Percentiles rank a stretch among this genome's conserved stretches.
These are phyloP conservation scores for Venusia cambrica DNA, from an alignment of 2,888 invertebrate species.

Conservation along the genomic window DNA sequence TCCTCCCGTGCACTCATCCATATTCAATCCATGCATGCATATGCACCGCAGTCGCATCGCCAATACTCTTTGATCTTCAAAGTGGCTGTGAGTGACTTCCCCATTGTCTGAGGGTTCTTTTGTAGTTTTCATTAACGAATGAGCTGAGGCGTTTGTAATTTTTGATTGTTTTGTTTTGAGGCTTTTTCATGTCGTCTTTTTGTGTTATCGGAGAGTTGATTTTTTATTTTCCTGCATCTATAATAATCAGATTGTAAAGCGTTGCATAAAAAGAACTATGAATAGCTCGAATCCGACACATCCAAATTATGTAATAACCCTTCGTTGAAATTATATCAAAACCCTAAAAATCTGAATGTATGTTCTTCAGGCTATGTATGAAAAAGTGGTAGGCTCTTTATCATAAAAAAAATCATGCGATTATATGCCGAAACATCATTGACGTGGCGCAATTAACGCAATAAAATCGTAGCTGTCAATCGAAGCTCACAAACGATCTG, in stretches of 20 bases:
- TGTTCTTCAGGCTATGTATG: no score
- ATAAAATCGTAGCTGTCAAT: constrained; percentile 30
- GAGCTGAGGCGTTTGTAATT: constrained; percentile 13
- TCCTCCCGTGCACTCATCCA: constrained; percentile 35
- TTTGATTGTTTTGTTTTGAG: constrained; percentile 12
- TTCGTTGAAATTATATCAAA: no score
- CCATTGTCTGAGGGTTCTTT: constrained; percentile 12
- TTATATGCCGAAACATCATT: neutral
- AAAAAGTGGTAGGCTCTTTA: no score
- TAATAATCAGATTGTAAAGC: no score
- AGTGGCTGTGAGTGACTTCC: constrained; percentile 34
- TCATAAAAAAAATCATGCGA: no score
- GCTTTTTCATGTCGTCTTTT: neutral
- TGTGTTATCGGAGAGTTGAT: no score
- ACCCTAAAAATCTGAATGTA: no score
- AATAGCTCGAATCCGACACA: no score
- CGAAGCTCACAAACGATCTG: constrained; percentile 50
- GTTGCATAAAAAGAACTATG: no score
- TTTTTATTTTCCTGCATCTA: no score
- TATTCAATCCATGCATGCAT: constrained; percentile 41
- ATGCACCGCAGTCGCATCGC: constrained; percentile 30
- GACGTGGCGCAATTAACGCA: constrained; percentile 7
- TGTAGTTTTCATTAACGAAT: constrained; percentile 19
- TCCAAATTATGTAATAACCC: no score
- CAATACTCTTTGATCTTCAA: constrained; percentile 41